Evolutionary conservation across 2,113 vertebrate genomes (phyloP), one percentile per base, ranked within the genome.

Genomic region (Oryctolagus cuniculus): DNA sequence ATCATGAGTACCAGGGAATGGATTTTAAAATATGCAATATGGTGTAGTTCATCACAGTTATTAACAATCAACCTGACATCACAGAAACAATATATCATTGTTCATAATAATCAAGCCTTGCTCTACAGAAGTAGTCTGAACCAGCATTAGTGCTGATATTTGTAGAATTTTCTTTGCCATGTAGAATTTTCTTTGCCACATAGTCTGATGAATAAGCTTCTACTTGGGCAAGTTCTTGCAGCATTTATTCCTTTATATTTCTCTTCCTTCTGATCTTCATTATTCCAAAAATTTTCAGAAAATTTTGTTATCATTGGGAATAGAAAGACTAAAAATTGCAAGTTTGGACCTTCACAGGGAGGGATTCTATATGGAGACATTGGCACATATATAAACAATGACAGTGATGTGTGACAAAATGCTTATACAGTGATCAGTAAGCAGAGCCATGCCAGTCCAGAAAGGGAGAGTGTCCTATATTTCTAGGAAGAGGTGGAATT

Each of bases 21-120:
- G 22, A 55, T 94, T 94, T 92, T 94, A 92, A 82, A 79, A 72
- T 16, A 44, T 13, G 22, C 81, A 80, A 91, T 91, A 69, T 55
- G 7, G 25, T 89, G 94, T 91, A 44, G 51, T 67, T 93, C 34
- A 66, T 75, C 38, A 49, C 63, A 94, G 87, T 96, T 94, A 77
- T 77, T 82, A 85, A 95, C 84, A 89, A 78, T 89, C 88, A 88
- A 16, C 38, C 29, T 77, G 93, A 73, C 92, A 58, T 17, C 9
- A 61, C 88, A 58, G 78, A 95, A 87, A 84, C 10, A 87, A 72
- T 69, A 58, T 90, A 66, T 75, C 85, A 13, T 10, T 85, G 1
- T 6, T 44, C 4, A 2, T 36, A 64, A 55, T 66, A 78, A 91
- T 58, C 19, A 82, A 73, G 22, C 2, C 38, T 77, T 29, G 19